Conservation (phyloP, 2,797 vertebrate genomes). For the Florisuga fusca region DNA sequence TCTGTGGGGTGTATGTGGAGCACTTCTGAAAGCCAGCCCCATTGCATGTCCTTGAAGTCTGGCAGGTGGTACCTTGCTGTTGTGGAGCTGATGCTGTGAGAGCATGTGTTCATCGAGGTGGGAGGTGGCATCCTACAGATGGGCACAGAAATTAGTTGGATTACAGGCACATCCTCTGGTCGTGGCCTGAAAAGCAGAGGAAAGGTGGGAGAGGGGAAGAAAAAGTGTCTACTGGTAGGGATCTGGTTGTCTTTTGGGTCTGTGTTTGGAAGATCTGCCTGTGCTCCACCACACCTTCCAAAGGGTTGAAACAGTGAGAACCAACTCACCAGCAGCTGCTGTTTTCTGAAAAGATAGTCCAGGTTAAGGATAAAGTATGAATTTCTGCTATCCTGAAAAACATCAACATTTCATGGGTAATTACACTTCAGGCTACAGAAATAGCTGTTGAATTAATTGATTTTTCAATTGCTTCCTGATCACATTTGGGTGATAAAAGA, state of each 20-base stretch:
- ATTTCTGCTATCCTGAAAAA: background rate
- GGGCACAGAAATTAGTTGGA: background rate
- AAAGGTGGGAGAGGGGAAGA: background rate
- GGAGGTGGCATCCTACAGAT: background rate
- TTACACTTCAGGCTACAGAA: slow-evolving; percentile 17
- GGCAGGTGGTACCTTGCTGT: background rate
- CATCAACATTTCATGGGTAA: background rate
- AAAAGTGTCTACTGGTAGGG: fast-evolving
- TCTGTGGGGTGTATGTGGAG: fast-evolving
- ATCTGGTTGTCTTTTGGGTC: background rate
- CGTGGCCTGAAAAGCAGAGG: background rate
- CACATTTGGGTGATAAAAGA: no score
- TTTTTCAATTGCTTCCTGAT: slow-evolving; percentile 18
- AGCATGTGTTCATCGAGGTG: background rate
- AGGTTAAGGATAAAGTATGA: slow-evolving; percentile 6
- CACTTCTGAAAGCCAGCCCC: background rate
- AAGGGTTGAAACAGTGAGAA: background rate
- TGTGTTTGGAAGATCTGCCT: background rate
- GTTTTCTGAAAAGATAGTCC: background rate
- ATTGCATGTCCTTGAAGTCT: background rate
- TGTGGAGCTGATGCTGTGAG: background rate
- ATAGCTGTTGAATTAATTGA: slow-evolving; percentile 37
- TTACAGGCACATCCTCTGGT: background rate
- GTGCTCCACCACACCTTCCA: background rate
- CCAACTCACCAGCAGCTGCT: background rate